Evolutionary conservation across 1,140 invertebrate species (phyloP).

Genomic region (Bombus pyrosoma): DNA sequence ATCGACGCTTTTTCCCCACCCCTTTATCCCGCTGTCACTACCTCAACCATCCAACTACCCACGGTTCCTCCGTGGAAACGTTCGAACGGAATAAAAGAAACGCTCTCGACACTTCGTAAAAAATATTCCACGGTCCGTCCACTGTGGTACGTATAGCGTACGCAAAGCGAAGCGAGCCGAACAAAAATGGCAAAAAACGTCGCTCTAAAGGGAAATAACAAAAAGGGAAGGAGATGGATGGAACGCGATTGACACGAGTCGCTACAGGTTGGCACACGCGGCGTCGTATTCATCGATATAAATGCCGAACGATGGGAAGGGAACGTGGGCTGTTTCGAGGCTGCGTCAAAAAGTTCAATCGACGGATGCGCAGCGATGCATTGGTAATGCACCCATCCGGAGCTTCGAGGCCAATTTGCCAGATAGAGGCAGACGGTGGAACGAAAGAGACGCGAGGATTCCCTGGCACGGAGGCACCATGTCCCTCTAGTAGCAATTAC

Average conservation of each 20-base stretch:
- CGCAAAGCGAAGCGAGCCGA: too few relatives aligned
- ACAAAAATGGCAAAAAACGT: background rate
- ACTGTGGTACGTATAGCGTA: accelerated
- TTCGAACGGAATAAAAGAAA: conserved; percentile 10
- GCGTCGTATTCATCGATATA: conserved; percentile 65
- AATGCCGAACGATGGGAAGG: conserved; percentile 33
- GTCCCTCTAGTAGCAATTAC: conserved; percentile 67
- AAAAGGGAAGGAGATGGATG: conserved; percentile 50
- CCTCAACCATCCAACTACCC: background rate
- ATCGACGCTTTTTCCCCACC: background rate
- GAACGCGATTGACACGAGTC: conserved; percentile 65
- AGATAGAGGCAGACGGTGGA: conserved; percentile 18
- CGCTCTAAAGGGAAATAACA: background rate
- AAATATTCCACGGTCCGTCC: background rate
- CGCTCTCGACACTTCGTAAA: background rate
- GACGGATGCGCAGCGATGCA: conserved; percentile 63
- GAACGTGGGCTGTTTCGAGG: background rate
- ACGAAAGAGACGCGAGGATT: conserved; percentile 33
- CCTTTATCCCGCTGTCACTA: background rate
- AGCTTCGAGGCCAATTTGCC: conserved; percentile 52
- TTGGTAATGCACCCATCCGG: conserved; percentile 64
- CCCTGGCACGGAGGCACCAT: background rate
- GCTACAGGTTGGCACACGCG: conserved; percentile 28
- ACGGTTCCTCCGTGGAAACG: background rate
- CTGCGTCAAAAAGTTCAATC: conserved; percentile 67